phyloP scores from a whole-genome alignment of 2,888 invertebrate species.

The Pristionchus entomophagus region DNA sequence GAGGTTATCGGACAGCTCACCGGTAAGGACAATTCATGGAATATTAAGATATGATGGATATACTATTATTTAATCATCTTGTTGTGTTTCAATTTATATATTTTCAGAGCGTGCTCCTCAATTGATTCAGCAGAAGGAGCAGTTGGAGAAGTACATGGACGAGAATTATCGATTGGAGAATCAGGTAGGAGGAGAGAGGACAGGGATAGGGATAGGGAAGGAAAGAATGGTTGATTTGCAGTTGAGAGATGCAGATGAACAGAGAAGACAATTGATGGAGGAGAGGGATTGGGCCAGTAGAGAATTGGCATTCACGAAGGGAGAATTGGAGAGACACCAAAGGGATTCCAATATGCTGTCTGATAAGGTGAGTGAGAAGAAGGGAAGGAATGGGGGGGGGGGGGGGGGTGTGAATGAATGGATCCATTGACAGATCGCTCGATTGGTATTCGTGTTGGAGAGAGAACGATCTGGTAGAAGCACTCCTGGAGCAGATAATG shows the following conservation, averaged over 20 bases:
- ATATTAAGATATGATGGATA: too few species aligned
- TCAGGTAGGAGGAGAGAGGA: neutral
- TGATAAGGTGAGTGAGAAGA: conserved; percentile 36
- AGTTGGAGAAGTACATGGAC: conserved; percentile 45
- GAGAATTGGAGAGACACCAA: conserved; percentile 67
- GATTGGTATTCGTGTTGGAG: conserved; percentile 36
- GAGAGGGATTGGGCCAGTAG: conserved; percentile 53
- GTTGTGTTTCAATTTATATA: neutral
- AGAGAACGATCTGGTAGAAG: neutral
- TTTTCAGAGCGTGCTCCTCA: conserved; percentile 54
- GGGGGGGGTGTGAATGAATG: neutral
- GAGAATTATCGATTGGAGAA: conserved; percentile 54
- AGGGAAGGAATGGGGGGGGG: neutral
- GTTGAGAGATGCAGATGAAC: conserved; percentile 40
- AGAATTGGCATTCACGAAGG: conserved; percentile 66
- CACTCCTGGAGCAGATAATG: conserved; percentile 23
- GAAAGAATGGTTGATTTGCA: neutral
- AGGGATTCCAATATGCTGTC: conserved; percentile 53
- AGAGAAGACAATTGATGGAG: conserved; percentile 30
- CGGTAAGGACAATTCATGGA: conserved; percentile 45
- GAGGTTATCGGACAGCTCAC: conserved; percentile 62
- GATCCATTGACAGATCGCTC: neutral
- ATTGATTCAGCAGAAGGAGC: conserved; percentile 4
- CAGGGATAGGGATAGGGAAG: neutral
- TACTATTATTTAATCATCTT: neutral